A percentile compares a stretch with the other conserved stretches of the same genome.
Evolutionary conservation across 2,797 vertebrate species (phyloP).

Genomic region (Rhinoraja longicauda): DNA sequence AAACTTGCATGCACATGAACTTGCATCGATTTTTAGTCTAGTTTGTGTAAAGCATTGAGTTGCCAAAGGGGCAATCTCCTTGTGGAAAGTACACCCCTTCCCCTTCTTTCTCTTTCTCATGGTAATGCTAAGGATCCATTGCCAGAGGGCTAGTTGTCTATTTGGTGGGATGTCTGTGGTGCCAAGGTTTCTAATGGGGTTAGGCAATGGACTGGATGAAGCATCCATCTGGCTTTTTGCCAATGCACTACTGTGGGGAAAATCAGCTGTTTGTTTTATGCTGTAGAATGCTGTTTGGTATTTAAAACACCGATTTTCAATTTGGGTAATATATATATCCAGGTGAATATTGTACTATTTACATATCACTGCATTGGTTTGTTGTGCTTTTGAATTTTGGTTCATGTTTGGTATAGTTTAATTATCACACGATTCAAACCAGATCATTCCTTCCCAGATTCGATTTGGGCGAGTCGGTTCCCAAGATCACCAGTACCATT

Average conservation of each 20-base stretch:
- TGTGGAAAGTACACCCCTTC: too few species aligned
- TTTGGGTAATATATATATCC: not conserved
- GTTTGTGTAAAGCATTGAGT: not conserved
- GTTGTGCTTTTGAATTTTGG: not conserved
- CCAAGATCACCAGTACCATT: slow-evolving; percentile 69
- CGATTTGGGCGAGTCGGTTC: slow-evolving; percentile 74
- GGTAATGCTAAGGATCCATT: too few species aligned
- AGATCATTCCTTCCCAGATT: slow-evolving; percentile 57
- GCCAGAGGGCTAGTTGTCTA: too few species aligned
- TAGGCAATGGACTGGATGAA: too few species aligned
- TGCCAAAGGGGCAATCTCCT: not conserved
- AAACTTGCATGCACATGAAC: not conserved
- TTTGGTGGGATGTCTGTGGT: too few species aligned
- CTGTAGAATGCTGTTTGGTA: not conserved
- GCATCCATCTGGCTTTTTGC: too few species aligned
- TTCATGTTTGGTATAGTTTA: not conserved
- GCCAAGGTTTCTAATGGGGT: too few species aligned
- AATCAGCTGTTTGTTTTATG: not conserved
- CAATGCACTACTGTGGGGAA: not conserved
- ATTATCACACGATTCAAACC: not conserved
- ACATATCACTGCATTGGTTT: not conserved
- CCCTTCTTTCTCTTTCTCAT: too few species aligned
- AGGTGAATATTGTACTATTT: not conserved
- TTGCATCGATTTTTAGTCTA: not conserved
- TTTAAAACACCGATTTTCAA: not conserved